phyloP scores from a whole-genome alignment of 1,140 invertebrate genomes.

The Drosophila tsacasi region DNA sequence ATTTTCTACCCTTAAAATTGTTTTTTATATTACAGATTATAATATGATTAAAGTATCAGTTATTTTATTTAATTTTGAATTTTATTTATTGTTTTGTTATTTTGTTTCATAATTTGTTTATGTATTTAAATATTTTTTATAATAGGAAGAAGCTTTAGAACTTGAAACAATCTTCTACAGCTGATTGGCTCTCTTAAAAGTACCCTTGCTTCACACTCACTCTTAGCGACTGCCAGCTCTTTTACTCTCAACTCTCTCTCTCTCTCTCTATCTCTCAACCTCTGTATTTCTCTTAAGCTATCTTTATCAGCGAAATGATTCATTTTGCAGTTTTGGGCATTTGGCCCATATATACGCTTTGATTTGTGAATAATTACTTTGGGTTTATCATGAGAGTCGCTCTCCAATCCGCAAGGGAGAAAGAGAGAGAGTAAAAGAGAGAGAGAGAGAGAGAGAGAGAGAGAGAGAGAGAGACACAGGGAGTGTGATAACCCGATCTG shows the following conservation, averaged over 20 bases:
- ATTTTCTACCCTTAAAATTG: no score
- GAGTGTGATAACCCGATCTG: not conserved
- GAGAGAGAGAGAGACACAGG: not conserved
- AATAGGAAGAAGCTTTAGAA: not conserved
- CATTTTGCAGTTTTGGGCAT: not conserved
- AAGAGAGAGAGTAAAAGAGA: not conserved
- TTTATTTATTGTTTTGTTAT: not conserved
- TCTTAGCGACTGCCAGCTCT: not conserved
- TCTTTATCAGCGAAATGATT: slow-evolving; percentile 2
- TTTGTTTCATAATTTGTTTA: not conserved
- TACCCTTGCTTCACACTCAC: not conserved
- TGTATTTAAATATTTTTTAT: not conserved
- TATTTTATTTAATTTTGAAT: not conserved
- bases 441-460: not conserved
- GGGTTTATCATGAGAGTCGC: not conserved
- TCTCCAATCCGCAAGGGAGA: not conserved
- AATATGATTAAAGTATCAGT: not conserved
- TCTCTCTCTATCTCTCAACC: not conserved
- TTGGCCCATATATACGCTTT: slow-evolving; percentile 1
- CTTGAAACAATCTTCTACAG: not conserved
- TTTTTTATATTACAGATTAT: not conserved
- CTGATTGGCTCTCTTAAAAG: slow-evolving; percentile 3
- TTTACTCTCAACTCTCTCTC: no score
- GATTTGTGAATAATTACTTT: slow-evolving; percentile 2
- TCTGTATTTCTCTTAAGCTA: not conserved